Evolutionary conservation across 1,140 invertebrate species (phyloP), one percentile per base, ranked within the genome.

Genomic region (Uloborus diversus): DNA sequence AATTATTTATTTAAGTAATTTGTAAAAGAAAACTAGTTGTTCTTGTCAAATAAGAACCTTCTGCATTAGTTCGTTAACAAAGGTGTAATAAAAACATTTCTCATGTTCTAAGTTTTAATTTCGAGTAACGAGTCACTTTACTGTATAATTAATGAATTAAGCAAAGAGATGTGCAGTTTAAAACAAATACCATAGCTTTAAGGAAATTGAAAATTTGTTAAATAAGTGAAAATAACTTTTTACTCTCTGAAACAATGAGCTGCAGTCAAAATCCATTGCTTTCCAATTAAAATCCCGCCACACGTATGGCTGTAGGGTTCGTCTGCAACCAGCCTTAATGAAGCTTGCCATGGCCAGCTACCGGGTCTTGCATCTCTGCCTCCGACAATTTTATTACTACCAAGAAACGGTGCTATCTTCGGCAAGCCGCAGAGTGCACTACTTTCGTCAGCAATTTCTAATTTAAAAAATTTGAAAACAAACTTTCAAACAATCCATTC

Each of bases 191-290:
- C 17, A 42, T 42, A 7, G 17, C 17, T 42, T 9, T 42, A 42
- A 42, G 37, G 37, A 17, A 42, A 42, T 42, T 7, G 17, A 17
- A 42, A 42, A 42, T 42, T 9, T 17, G 7, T 42, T 17, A 9
- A 17, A 53, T 14, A 53, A 1, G n/a, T 4, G 13, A 7, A 20
- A 17, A n/a, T n/a, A n/a, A n/a, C n/a, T n/a, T 56, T 33, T 57
- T 79, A 81, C 75, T 75, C 61, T 14, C 56, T 69, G 37, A 82
- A 81, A 71, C 88, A 88, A 81, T 88, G 88, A 9, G 86, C 88
- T 5, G 88, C 88, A 1, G 88, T 87, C 7, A 88, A 69, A 1
- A 88, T 82, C 86, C 87, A 88, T 59, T 85, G 83, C 2, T 82
- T 83, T 56, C 86, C 83, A 35, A 88, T 86, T 0, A 88, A 75